These are phyloP conservation scores for Noctuana brunneofusca DNA, from an alignment of 2,888 invertebrate species.

Conservation along the genomic window DNA sequence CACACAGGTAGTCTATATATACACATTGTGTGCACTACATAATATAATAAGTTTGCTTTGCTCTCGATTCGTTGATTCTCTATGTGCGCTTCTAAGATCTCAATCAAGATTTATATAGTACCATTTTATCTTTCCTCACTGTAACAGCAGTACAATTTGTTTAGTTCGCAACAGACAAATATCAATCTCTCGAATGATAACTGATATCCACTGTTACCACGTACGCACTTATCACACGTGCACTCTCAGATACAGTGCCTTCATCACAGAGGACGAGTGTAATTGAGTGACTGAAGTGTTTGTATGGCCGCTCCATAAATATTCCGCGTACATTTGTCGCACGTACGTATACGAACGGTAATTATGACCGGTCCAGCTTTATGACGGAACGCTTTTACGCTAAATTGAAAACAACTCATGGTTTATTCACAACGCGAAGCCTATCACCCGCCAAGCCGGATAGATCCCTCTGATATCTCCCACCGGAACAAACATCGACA, in stretches of 20 bases:
- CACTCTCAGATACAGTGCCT: background rate
- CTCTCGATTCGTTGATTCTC: no score
- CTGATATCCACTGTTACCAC: background rate
- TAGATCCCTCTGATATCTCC: slow-evolving; percentile 56
- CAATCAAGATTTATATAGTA: no score
- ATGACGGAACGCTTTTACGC: slow-evolving; percentile 78
- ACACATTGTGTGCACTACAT: no score
- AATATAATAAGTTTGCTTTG: no score
- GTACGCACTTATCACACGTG: background rate
- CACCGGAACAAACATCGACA: slow-evolving; percentile 35
- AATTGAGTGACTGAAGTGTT: slow-evolving; percentile 31
- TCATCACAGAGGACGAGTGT: slow-evolving; percentile 11
- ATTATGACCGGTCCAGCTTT: slow-evolving; percentile 69
- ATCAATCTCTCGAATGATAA: no score
- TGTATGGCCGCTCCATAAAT: slow-evolving; percentile 14
- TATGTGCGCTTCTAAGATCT: no score
- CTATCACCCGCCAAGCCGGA: slow-evolving; percentile 56
- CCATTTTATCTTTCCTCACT: no score
- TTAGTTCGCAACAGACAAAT: no score
- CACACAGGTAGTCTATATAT: no score
- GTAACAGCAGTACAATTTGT: no score
- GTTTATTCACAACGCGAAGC: slow-evolving; percentile 74
- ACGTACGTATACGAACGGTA: slow-evolving; percentile 65
- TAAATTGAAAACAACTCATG: slow-evolving; percentile 81
- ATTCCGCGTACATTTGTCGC: slow-evolving; percentile 49